Percentiles rank a stretch among this genome's conserved stretches.
Conservation (phyloP, 2,888 invertebrate genomes). For the Copidosoma aretas region DNA sequence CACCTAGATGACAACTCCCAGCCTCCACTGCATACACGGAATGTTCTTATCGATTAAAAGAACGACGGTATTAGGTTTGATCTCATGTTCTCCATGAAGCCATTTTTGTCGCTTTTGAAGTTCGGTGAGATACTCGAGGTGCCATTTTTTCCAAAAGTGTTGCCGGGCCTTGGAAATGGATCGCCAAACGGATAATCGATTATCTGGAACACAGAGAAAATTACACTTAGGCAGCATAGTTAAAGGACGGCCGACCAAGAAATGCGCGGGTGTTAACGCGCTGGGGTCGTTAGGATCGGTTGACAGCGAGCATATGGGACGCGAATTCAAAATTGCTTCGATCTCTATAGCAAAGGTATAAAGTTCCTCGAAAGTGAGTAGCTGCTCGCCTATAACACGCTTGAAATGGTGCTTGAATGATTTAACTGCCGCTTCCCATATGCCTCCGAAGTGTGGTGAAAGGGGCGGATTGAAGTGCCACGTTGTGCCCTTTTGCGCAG, state of each 20-base stretch:
- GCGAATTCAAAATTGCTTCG: constrained; percentile 11
- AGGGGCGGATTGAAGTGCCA: not conserved
- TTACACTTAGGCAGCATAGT: not conserved
- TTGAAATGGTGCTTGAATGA: constrained; percentile 44
- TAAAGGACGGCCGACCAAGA: constrained; percentile 16
- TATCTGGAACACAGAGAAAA: not conserved
- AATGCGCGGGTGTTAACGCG: constrained; percentile 16
- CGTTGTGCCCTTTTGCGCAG: constrained; percentile 48
- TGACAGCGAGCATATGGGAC: constrained; percentile 3
- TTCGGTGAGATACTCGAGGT: not conserved
- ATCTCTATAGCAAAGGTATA: constrained; percentile 2
- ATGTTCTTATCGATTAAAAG: constrained; percentile 11
- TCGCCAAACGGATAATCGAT: not conserved
- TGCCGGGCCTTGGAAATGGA: constrained; percentile 5
- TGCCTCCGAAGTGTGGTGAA: constrained; percentile 34
- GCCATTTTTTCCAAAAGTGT: constrained; percentile 17
- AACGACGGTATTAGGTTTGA: not conserved
- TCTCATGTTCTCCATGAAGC: not conserved
- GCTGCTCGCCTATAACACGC: not conserved
- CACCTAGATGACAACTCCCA: constrained; percentile 17
- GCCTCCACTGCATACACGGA: constrained; percentile 25
- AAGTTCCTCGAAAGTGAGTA: constrained; percentile 5
- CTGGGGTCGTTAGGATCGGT: constrained; percentile 6
- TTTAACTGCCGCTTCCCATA: constrained; percentile 32
- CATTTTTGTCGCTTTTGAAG: not conserved